Percentiles rank a stretch among this genome's conserved stretches.
These are phyloP conservation scores for Eulemur coronatus DNA, from an alignment of 2,797 vertebrate genomes.

Conservation along the genomic window DNA sequence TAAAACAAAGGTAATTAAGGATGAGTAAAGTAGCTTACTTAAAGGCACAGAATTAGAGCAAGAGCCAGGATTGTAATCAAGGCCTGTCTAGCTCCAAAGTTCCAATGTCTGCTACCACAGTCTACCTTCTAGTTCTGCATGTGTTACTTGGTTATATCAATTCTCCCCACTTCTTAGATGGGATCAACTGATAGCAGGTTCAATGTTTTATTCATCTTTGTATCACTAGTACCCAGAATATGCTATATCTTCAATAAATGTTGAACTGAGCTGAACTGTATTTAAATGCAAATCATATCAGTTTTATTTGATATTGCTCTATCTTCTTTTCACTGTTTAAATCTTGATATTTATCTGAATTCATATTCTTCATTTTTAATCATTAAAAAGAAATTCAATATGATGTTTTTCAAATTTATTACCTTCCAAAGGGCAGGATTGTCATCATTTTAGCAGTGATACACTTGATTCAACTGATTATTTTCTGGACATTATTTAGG, in stretches of 20 bases:
- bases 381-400: neutral
- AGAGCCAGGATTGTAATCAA: neutral
- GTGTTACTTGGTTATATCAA: neutral
- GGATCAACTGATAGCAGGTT: slow-evolving; percentile 15
- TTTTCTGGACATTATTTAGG: neutral
- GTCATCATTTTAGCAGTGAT: neutral
- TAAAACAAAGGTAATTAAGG: neutral
- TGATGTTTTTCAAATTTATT: slow-evolving; percentile 30
- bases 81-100: neutral
- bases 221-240: neutral
- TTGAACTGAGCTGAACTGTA: neutral
- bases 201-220: slow-evolving; percentile 32
- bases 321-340: slow-evolving; percentile 17
- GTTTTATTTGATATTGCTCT: neutral
- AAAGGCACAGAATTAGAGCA: slow-evolving; percentile 27
- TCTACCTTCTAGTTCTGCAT: neutral
- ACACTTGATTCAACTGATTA: neutral
- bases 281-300: slow-evolving; percentile 14
- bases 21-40: neutral
- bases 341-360: slow-evolving; percentile 31
- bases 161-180: neutral
- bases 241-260: slow-evolving; percentile 13
- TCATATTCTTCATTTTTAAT: slow-evolving; percentile 21
- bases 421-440: neutral
- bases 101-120: neutral